A percentile compares a stretch with the other conserved stretches of the same genome.
Evolutionary conservation across 2,113 vertebrate species (phyloP).

Genomic region (Fregetta grallaria): DNA sequence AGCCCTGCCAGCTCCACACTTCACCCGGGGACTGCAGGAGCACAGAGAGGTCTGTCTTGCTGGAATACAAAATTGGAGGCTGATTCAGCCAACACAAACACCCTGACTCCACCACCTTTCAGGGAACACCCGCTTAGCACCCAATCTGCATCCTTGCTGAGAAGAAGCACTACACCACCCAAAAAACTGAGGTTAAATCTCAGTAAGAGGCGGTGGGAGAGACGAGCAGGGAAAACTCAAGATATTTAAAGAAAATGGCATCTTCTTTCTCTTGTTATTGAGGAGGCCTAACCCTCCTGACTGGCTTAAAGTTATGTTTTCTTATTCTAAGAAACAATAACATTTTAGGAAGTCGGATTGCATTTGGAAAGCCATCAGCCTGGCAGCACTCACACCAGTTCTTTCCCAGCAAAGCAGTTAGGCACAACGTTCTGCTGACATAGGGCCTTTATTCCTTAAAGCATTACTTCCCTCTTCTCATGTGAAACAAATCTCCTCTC

Average conservation of each 20-base stretch:
- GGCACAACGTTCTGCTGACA: neutral
- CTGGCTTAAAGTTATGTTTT: neutral
- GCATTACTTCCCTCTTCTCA: neutral
- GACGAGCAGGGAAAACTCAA: neutral
- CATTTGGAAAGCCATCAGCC: neutral
- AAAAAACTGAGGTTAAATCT: neutral
- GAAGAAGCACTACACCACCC: neutral
- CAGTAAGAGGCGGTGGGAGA: neutral
- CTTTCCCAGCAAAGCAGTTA: neutral
- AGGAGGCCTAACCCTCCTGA: neutral
- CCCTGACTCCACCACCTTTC: neutral
- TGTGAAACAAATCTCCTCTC: neutral
- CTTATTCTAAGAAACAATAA: neutral
- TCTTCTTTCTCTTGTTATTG: neutral
- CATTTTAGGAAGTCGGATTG: neutral
- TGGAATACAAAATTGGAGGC: neutral
- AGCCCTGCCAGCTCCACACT: neutral
- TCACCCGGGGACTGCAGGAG: neutral
- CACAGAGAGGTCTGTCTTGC: rapidly evolving
- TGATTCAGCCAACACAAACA: neutral
- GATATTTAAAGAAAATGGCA: neutral
- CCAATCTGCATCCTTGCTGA: neutral
- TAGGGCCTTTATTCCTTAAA: neutral
- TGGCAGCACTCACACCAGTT: neutral
- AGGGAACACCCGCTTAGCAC: neutral